Conservation (phyloP, 1,140 invertebrate species). For the Mizuhopecten yessoensis region DNA sequence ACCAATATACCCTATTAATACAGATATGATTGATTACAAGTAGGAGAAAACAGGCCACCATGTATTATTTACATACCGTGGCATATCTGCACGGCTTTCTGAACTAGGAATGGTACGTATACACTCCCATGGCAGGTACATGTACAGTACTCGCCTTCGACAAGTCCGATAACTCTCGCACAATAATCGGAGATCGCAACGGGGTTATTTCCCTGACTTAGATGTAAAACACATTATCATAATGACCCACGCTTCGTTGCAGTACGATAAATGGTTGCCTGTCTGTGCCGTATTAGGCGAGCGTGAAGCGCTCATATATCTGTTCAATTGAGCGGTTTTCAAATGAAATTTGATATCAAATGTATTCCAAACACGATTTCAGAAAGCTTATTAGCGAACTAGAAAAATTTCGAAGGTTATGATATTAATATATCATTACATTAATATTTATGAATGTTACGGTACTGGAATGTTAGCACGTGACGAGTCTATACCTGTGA, state of each 20-base stretch:
- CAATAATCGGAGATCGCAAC: neutral
- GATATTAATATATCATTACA: neutral
- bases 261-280: neutral
- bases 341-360: neutral
- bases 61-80: too few relatives aligned
- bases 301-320: neutral
- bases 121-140: too few relatives aligned
- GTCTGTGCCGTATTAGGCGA: neutral
- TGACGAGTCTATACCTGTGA: neutral
- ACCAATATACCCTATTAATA: too few relatives aligned
- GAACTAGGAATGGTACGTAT: too few relatives aligned
- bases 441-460: neutral
- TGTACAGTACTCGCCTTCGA: too few relatives aligned
- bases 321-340: neutral
- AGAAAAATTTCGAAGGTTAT: conserved; percentile 23
- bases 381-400: neutral
- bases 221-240: neutral
- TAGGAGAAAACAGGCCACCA: too few relatives aligned
- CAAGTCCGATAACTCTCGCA: neutral
- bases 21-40: too few relatives aligned
- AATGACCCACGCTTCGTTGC: neutral
- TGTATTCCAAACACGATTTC: neutral
- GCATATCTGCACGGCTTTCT: too few relatives aligned
- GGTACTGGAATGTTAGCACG: too few relatives aligned
- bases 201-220: neutral